Conservation (phyloP, 37 sponge, comb jelly and placozoan genomes). For the Diacarnus erythraeanus region DNA sequence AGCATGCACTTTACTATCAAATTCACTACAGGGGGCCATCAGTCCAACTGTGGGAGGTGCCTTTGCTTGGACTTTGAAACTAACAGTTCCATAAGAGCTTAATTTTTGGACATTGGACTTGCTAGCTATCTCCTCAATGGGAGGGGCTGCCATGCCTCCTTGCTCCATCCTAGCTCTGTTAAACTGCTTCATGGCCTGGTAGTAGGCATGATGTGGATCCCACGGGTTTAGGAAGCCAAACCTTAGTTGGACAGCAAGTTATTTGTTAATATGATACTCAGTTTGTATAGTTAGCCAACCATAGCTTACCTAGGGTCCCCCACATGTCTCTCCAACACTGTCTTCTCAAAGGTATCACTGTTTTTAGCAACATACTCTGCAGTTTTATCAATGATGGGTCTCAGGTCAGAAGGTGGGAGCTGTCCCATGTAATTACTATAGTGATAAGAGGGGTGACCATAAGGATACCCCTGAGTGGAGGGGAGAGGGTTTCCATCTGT, state of each 20-base stretch:
- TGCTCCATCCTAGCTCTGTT: slow-evolving; percentile 30
- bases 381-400: slow-evolving; percentile 81
- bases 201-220: slow-evolving; percentile 78
- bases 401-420: slow-evolving; percentile 69
- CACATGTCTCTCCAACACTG: slow-evolving; percentile 58
- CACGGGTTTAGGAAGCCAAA: slow-evolving; percentile 82
- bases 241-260: too few species aligned
- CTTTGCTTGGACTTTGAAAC: slow-evolving; percentile 53
- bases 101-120: slow-evolving; percentile 44
- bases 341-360: slow-evolving; percentile 72
- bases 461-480: background rate
- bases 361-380: slow-evolving; percentile 91
- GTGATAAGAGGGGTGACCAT: slow-evolving; percentile 14
- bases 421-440: background rate
- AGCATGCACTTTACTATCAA: slow-evolving; percentile 1
- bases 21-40: background rate
- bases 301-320: slow-evolving; percentile 72
- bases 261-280: too few species aligned
- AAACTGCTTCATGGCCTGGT: slow-evolving; percentile 55
- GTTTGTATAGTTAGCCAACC: too few species aligned
- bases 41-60: background rate
- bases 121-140: background rate
- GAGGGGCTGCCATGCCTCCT: slow-evolving; percentile 3
- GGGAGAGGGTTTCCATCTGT: background rate
- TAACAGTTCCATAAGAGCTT: slow-evolving; percentile 56